These are phyloP conservation scores for Dryomyza anilis DNA, from an alignment of 2,888 invertebrate species.

Conservation along the genomic window DNA sequence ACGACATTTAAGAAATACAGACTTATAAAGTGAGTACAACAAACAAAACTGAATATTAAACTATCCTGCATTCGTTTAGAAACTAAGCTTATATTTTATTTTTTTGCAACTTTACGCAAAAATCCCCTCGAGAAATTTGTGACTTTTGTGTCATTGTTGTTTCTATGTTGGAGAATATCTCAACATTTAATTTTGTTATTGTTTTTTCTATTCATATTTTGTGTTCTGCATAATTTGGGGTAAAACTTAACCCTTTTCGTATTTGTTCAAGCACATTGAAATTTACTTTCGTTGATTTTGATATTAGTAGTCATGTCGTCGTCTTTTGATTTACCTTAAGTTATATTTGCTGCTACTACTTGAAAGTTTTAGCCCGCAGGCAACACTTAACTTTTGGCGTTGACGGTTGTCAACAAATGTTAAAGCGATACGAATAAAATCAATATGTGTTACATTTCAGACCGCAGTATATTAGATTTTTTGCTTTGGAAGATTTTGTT, in stretches of 20 bases:
- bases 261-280: no score
- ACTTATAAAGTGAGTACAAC: no score
- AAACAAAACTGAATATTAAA: no score
- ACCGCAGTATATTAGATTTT: no score
- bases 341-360: not conserved
- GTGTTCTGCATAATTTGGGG: not conserved
- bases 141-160: not conserved
- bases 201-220: not conserved
- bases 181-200: not conserved
- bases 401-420: not conserved
- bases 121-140: not conserved
- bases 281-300: no score
- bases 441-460: no score
- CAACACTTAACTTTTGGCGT: not conserved
- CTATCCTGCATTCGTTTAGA: no score
- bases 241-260: not conserved
- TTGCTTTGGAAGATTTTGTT: no score
- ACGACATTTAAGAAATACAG: no score
- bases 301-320: not conserved
- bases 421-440: not conserved
- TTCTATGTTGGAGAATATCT: not conserved
- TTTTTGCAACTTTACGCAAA: not conserved
- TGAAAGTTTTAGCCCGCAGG: not conserved
- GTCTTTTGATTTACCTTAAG: not conserved
- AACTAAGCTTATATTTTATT: no score